Conservation (phyloP, 2,888 invertebrate species). For the Tribolium freemani region DNA sequence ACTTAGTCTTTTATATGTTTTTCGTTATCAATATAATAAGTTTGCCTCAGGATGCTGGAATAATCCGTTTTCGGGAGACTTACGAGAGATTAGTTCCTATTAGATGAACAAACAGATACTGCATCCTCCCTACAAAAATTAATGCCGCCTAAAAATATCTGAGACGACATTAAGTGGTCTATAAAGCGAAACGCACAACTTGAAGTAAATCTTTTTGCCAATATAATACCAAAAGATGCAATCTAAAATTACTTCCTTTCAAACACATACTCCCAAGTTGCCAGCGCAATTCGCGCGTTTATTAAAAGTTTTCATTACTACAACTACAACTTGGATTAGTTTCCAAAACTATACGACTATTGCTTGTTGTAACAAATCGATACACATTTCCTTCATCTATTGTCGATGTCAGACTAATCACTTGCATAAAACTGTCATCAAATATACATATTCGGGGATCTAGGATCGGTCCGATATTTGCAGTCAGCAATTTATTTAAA, state of each 20-base stretch:
- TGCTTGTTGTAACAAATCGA: conserved; percentile 48
- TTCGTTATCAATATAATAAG: conserved; percentile 52
- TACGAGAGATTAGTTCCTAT: conserved; percentile 49
- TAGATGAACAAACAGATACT: conserved; percentile 54
- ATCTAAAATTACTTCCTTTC: conserved; percentile 33
- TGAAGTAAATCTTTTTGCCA: conserved; percentile 30
- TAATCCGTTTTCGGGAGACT: conserved; percentile 49
- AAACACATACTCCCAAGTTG: conserved; percentile 11
- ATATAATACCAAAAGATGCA: conserved; percentile 22
- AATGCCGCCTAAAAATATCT: conserved; percentile 51
- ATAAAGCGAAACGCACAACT: conserved; percentile 47
- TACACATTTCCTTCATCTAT: conserved; percentile 47
- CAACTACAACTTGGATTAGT: conserved; percentile 5
- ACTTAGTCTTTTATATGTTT: conserved; percentile 56
- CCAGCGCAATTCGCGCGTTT: conserved; percentile 13
- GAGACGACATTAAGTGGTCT: conserved; percentile 49
- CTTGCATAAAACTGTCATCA: conserved; percentile 54
- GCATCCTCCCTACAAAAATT: conserved; percentile 51
- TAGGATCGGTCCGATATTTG: conserved; percentile 6
- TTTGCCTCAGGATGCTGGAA: conserved; percentile 42
- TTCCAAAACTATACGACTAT: neutral
- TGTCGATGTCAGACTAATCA: conserved; percentile 52
- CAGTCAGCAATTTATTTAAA: conserved; percentile 51
- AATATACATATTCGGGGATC: conserved; percentile 49
- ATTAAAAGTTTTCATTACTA: conserved; percentile 15